Percentiles rank a stretch among this genome's conserved stretches.
Conservation (phyloP, 1,140 invertebrate genomes). For the Bactericera cockerelli region DNA sequence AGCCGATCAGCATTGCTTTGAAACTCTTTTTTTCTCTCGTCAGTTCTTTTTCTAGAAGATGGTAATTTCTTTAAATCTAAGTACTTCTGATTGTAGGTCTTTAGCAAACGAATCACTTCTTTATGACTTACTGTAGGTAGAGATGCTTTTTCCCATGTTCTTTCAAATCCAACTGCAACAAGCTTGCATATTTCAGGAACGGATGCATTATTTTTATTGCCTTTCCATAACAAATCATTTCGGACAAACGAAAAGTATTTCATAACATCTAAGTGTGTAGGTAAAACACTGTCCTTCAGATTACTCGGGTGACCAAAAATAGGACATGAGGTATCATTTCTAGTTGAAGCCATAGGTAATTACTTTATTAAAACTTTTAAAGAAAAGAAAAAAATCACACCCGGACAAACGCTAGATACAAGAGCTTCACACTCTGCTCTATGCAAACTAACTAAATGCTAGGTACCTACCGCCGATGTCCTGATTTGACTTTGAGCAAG, state of each 20-base stretch:
- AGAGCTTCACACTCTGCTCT: no score
- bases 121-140: background rate
- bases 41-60: background rate
- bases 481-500: no score
- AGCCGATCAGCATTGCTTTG: background rate
- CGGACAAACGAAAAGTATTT: background rate
- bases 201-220: background rate
- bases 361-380: no score
- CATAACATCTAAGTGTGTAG: background rate
- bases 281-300: background rate
- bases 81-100: conserved; percentile 7
- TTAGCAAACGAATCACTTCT: background rate
- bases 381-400: no score
- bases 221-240: background rate
- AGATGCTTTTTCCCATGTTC: conserved; percentile 9
- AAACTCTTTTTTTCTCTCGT: conserved; percentile 10
- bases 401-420: no score
- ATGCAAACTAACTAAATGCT: no score
- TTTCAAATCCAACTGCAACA: background rate
- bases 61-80: background rate
- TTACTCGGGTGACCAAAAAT: background rate
- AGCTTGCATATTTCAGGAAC: background rate
- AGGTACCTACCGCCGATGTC: no score
- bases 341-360: background rate
- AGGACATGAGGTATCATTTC: background rate